Conservation (phyloP, 1,140 invertebrate species). For the Aphis craccivora region DNA sequence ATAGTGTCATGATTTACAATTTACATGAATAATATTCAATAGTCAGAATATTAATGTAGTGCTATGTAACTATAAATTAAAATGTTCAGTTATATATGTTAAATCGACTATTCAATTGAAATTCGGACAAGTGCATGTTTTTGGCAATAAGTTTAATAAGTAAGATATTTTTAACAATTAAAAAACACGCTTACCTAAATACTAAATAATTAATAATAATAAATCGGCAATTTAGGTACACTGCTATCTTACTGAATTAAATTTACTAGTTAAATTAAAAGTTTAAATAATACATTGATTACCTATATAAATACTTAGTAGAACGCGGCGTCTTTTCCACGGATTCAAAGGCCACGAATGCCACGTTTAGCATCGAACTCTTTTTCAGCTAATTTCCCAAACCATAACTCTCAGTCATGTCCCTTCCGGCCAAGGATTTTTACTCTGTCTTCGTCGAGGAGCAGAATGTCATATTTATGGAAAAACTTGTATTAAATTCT, state of each 20-base stretch:
- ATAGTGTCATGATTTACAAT: not conserved
- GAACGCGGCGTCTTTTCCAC: no score
- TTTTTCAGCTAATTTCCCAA: no score
- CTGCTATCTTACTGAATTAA: not conserved
- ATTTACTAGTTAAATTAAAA: not conserved
- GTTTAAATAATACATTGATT: no score
- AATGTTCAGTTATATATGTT: not conserved
- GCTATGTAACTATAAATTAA: not conserved
- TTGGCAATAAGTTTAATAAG: not conserved
- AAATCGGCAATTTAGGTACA: slow-evolving; percentile 3
- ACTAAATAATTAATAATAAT: no score
- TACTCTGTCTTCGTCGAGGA: no score
- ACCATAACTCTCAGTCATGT: no score
- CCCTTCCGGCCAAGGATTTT: no score
- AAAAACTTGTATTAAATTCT: no score
- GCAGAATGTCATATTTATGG: no score
- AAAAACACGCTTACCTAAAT: not conserved
- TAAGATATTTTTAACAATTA: not conserved
- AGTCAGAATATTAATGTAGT: not conserved
- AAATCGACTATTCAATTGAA: not conserved
- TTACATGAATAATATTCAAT: not conserved
- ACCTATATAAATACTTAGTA: no score
- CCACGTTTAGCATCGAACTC: no score
- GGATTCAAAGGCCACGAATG: no score
- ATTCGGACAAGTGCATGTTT: not conserved